These are phyloP conservation scores for Tiphia femorata DNA, from an alignment of 2,888 invertebrate genomes.

Conservation along the genomic window DNA sequence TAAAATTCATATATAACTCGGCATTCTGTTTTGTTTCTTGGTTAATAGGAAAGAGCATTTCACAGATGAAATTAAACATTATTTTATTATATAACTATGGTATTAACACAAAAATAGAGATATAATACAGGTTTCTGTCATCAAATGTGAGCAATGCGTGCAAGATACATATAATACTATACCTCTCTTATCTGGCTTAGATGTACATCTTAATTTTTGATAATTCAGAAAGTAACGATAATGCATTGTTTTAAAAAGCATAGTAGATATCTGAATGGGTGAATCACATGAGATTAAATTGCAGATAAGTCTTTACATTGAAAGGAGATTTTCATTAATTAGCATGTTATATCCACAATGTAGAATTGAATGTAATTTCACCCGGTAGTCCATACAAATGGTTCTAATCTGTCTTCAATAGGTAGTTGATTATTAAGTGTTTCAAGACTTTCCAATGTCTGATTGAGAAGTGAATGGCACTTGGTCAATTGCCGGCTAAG, in stretches of 20 bases:
- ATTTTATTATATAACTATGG: constrained; percentile 20
- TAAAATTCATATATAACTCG: neutral
- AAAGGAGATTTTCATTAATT: neutral
- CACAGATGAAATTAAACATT: constrained; percentile 6
- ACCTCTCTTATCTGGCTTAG: too few relatives aligned
- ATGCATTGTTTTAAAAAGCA: too few relatives aligned
- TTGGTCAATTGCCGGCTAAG: constrained; percentile 85
- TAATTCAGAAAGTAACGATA: too few relatives aligned
- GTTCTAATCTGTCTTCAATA: constrained; percentile 85
- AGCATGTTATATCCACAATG: neutral
- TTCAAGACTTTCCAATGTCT: constrained; percentile 88
- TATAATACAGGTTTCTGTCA: constrained; percentile 23
- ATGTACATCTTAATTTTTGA: too few relatives aligned
- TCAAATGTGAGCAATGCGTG: too few relatives aligned
- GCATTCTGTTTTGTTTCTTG: neutral
- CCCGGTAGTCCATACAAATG: constrained; percentile 90
- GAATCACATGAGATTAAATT: too few relatives aligned
- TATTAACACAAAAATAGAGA: constrained; percentile 38
- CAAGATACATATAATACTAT: too few relatives aligned
- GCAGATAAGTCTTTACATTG: neutral
- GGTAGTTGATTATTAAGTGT: constrained; percentile 87
- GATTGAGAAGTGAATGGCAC: constrained; percentile 85
- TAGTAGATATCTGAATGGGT: too few relatives aligned
- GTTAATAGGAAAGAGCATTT: neutral
- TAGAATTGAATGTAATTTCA: constrained; percentile 54